These are phyloP conservation scores for Galaxias olidus DNA, from an alignment of 2,797 vertebrate genomes.

Conservation along the genomic window DNA sequence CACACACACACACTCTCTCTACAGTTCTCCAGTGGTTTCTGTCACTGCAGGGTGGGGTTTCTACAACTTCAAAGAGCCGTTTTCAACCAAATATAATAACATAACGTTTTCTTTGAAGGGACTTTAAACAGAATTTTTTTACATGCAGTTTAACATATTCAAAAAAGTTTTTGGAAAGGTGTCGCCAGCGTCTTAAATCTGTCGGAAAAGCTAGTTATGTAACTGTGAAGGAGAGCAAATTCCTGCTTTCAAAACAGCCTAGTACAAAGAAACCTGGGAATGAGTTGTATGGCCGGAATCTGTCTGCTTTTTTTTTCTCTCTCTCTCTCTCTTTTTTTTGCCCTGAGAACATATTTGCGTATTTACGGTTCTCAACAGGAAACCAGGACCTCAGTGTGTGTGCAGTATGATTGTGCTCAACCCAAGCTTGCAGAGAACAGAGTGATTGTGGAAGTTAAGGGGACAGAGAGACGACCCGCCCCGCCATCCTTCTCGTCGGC, in stretches of 20 bases:
- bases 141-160: too few species aligned
- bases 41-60: too few species aligned
- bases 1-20: too few species aligned
- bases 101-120: too few species aligned
- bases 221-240: conserved; percentile 52
- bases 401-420: conserved; percentile 9
- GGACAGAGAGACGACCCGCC: too few species aligned
- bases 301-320: conserved; percentile 43
- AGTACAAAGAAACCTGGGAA: conserved; percentile 28
- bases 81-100: too few species aligned
- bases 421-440: not conserved
- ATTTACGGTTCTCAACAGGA: conserved; percentile 86
- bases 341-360: conserved; percentile 68
- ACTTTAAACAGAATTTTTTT: too few species aligned
- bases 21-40: too few species aligned
- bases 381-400: conserved; percentile 70
- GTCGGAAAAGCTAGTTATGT: conserved; percentile 39
- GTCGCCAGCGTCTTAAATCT: conserved; percentile 15
- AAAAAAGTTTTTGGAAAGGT: not conserved
- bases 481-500: too few species aligned
- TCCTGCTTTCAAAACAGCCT: conserved; percentile 41
- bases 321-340: conserved; percentile 26
- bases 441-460: too few species aligned
- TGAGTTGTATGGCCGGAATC: conserved; percentile 57
- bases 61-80: too few species aligned